A percentile compares a stretch with the other conserved stretches of the same genome.
phyloP scores from a whole-genome alignment of 2,797 vertebrate genomes.

The Poecile montanus region DNA sequence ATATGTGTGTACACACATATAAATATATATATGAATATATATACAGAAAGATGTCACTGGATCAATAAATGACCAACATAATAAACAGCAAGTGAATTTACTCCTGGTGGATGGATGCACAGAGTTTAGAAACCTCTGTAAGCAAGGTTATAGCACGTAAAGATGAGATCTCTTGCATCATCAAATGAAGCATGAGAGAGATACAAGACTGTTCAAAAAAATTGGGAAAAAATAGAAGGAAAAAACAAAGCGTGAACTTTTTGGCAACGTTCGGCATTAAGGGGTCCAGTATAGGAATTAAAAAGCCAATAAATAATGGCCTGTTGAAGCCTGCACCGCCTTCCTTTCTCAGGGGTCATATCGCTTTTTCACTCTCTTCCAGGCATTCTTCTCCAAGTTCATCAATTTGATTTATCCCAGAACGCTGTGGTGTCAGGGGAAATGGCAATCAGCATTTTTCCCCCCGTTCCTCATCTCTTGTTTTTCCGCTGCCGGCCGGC shows the following conservation, averaged over 20 bases:
- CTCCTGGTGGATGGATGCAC: not conserved
- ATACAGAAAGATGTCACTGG: not conserved
- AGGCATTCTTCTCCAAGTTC: slow-evolving; percentile 63
- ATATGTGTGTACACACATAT: not conserved
- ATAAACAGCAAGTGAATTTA: not conserved
- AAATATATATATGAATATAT: not conserved
- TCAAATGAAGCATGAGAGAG: not conserved
- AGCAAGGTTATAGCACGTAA: not conserved
- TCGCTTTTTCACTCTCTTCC: slow-evolving; percentile 42
- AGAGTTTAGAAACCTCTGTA: not conserved
- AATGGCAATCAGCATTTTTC: slow-evolving; percentile 39
- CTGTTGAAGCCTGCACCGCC: not conserved
- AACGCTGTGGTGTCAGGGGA: slow-evolving; percentile 12
- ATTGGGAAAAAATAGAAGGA: accelerated
- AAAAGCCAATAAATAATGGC: not conserved
- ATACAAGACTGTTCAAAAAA: not conserved
- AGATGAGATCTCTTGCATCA: not conserved
- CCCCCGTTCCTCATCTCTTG: not conserved
- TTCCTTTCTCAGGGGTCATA: slow-evolving; percentile 44
- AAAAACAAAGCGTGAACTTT: not conserved
- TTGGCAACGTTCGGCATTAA: not conserved
- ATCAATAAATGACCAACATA: not conserved
- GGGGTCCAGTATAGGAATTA: not conserved
- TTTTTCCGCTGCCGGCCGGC: not conserved
- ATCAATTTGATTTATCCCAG: slow-evolving; percentile 54